Conservation (phyloP, 2,888 invertebrate genomes). For the Conistra vaccinii region DNA sequence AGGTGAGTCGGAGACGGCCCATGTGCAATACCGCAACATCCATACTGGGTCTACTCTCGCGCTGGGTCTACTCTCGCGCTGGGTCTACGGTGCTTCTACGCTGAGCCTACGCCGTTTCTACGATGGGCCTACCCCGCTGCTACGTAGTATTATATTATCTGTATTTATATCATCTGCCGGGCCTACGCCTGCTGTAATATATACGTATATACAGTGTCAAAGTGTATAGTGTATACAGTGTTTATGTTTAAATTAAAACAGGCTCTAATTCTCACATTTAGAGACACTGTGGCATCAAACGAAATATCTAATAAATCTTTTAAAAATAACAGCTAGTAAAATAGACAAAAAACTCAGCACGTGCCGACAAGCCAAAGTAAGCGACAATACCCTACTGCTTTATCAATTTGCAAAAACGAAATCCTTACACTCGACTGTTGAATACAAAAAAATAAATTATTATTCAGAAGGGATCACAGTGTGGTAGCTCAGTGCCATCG, state of each 20-base stretch:
- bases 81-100: neutral
- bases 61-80: neutral
- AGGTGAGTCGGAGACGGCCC: constrained; percentile 1
- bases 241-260: neutral
- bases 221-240: neutral
- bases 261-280: neutral
- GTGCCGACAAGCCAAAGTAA: constrained; percentile 12
- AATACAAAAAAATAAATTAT: constrained; percentile 61
- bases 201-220: no score
- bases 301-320: neutral
- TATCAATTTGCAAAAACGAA: constrained; percentile 59
- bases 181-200: no score
- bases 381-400: constrained; percentile 37
- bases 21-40: neutral
- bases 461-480: constrained; percentile 62
- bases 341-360: constrained; percentile 4
- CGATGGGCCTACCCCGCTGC: neutral
- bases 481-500: constrained; percentile 27
- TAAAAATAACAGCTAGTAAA: neutral
- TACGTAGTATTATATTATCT: no score
- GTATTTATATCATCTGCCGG: no score
- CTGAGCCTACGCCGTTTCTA: neutral
- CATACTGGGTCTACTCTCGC: no score
- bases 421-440: constrained; percentile 57
- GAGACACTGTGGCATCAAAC: neutral